Evolutionary conservation across 2,113 vertebrate species (phyloP).

Genomic region (Ia io): DNA sequence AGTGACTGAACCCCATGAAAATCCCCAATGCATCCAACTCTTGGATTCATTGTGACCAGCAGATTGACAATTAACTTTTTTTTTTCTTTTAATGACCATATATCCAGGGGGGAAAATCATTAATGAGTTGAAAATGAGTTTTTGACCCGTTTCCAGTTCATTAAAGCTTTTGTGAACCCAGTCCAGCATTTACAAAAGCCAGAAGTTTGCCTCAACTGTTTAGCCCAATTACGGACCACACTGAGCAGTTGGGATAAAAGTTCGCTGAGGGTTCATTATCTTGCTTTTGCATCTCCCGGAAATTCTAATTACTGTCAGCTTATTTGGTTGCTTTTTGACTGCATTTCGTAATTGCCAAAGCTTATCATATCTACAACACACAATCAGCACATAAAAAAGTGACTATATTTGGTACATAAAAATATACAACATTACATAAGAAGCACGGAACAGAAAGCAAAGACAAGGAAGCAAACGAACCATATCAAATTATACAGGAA

Average conservation of each 20-base stretch:
- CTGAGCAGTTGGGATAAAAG: constrained; percentile 71
- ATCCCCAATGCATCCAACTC: constrained; percentile 46
- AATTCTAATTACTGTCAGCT: constrained; percentile 85
- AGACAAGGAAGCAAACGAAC: constrained; percentile 84
- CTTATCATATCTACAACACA: constrained; percentile 86
- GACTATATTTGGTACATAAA: constrained; percentile 84
- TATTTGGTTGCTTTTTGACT: constrained; percentile 85
- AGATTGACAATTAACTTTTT: constrained; percentile 66
- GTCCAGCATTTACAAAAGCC: constrained; percentile 79
- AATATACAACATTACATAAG: constrained; percentile 82
- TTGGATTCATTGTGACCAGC: constrained; percentile 64
- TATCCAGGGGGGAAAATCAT: constrained; percentile 77
- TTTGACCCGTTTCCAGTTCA: constrained; percentile 85
- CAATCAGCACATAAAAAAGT: constrained; percentile 86
- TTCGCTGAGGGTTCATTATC: constrained; percentile 82
- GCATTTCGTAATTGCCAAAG: constrained; percentile 83
- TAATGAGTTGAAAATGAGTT: constrained; percentile 83
- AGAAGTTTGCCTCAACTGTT: constrained; percentile 82
- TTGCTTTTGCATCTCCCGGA: constrained; percentile 78
- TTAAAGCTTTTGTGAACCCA: constrained; percentile 83
- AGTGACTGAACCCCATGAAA: constrained; percentile 40
- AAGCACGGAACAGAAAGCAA: constrained; percentile 85
- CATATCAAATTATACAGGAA: constrained; percentile 84
- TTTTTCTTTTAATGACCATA: constrained; percentile 64
- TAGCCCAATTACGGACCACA: constrained; percentile 80